These are phyloP conservation scores for Halcyon badia DNA, from an alignment of 2,797 vertebrate species.

Conservation along the genomic window DNA sequence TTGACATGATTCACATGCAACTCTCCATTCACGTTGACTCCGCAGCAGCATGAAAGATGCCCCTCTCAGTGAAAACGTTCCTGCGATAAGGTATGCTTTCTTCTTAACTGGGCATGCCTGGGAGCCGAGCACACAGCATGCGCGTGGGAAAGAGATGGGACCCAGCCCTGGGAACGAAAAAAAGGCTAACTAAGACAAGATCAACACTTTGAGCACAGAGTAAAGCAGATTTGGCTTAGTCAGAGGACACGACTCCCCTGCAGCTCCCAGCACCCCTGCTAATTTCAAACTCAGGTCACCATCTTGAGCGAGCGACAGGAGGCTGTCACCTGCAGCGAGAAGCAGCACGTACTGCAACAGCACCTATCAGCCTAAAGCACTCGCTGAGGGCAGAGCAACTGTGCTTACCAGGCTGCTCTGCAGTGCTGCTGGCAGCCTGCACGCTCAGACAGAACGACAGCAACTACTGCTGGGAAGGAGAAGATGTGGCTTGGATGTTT, in stretches of 20 bases:
- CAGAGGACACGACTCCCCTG: neutral
- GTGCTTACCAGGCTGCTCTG: neutral
- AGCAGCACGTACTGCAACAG: neutral
- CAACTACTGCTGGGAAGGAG: neutral
- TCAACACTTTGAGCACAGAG: neutral
- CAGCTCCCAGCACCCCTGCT: neutral
- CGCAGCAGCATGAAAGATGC: neutral
- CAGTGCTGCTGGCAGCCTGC: neutral
- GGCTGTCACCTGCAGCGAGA: neutral
- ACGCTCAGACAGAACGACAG: neutral
- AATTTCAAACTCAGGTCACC: neutral
- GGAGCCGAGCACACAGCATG: neutral
- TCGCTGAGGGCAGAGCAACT: neutral
- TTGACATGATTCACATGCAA: neutral
- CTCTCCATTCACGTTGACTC: neutral
- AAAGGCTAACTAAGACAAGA: slow-evolving; percentile 32
- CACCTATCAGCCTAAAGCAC: neutral
- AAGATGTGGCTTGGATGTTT: neutral
- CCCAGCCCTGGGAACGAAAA: neutral
- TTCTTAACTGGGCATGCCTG: neutral
- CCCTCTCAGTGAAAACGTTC: neutral
- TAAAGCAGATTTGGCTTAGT: neutral
- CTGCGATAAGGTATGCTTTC: neutral
- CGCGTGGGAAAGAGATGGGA: neutral
- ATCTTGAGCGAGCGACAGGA: rapidly evolving